Evolutionary conservation across 2,888 invertebrate species (phyloP).

Genomic region (Strigamia transsilvanica): DNA sequence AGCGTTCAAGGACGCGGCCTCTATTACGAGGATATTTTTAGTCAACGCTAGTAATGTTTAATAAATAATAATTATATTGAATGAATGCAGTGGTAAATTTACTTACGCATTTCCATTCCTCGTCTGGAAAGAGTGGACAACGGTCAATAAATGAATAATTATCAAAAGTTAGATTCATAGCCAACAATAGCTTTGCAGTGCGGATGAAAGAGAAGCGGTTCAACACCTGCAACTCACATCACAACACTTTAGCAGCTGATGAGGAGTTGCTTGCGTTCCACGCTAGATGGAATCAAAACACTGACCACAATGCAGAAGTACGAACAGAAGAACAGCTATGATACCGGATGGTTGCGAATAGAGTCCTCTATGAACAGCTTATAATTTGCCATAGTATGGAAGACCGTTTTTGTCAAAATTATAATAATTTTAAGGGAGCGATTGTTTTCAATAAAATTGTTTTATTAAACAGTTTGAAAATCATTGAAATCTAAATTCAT

Average conservation of each 20-base stretch:
- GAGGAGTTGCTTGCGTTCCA: neutral
- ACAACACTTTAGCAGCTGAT: slow-evolving; percentile 22
- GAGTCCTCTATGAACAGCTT: too few relatives aligned
- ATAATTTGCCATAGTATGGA: too few relatives aligned
- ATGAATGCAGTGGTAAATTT: neutral
- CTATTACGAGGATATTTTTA: neutral
- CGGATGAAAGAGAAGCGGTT: slow-evolving; percentile 17
- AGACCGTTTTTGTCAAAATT: too few relatives aligned
- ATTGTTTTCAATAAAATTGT: too few relatives aligned
- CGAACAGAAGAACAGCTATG: too few relatives aligned
- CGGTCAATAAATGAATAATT: slow-evolving; percentile 24
- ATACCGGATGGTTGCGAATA: too few relatives aligned
- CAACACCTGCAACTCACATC: slow-evolving; percentile 29
- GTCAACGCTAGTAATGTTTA: neutral
- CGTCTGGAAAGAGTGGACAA: slow-evolving; percentile 40
- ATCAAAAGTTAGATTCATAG: slow-evolving; percentile 31
- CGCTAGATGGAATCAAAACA: neutral
- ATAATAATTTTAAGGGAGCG: too few relatives aligned
- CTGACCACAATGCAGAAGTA: neutral
- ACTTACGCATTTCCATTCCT: slow-evolving; percentile 47
- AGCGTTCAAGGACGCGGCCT: slow-evolving; percentile 32
- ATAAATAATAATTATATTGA: neutral
- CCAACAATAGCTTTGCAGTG: slow-evolving; percentile 1
- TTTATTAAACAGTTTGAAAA: too few relatives aligned
- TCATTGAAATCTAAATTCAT: too few relatives aligned